These are phyloP conservation scores for Drosophila lacicola DNA, from an alignment of 2,888 invertebrate species.

Conservation along the genomic window DNA sequence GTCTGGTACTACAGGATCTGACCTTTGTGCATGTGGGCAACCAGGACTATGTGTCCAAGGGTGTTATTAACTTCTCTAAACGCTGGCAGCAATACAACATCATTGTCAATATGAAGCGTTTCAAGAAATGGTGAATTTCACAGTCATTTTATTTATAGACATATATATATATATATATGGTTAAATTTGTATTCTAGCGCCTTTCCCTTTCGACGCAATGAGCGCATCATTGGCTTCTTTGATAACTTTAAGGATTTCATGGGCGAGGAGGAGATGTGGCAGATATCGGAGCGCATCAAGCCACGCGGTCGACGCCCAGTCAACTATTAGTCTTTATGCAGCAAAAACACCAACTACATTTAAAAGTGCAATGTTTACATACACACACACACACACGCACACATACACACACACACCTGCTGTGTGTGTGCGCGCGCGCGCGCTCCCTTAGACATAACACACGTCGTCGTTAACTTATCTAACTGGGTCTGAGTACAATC, in stretches of 20 bases:
- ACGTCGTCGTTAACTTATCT: constrained; percentile 33
- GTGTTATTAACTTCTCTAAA: constrained; percentile 97
- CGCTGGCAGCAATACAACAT: constrained; percentile 99
- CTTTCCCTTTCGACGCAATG: constrained; percentile 96
- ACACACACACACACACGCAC: constrained; percentile 10
- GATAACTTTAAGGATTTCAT: constrained; percentile 98
- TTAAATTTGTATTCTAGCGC: constrained; percentile 87
- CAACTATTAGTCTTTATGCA: constrained; percentile 74
- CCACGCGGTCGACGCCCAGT: constrained; percentile 86
- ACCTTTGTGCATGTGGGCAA: constrained; percentile 99
- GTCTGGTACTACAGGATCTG: constrained; percentile 98
- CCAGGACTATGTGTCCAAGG: constrained; percentile 94
- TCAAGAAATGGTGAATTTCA: constrained; percentile 94
- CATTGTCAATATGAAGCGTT: constrained; percentile 98
- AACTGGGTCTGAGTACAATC: constrained; percentile 57
- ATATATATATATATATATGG: neutral
- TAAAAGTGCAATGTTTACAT: constrained; percentile 47
- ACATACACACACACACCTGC: constrained; percentile 10
- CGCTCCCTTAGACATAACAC: constrained; percentile 26
- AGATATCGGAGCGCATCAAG: constrained; percentile 98
- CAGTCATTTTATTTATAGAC: neutral
- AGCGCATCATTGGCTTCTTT: constrained; percentile 97
- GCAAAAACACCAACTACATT: constrained; percentile 51
- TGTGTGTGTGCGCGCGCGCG: constrained; percentile 1
- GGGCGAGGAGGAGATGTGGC: constrained; percentile 99